A percentile compares a stretch with the other conserved stretches of the same genome.
These are phyloP conservation scores for Cylindroiulus punctatus DNA, from an alignment of 2,888 invertebrate species.

Conservation along the genomic window DNA sequence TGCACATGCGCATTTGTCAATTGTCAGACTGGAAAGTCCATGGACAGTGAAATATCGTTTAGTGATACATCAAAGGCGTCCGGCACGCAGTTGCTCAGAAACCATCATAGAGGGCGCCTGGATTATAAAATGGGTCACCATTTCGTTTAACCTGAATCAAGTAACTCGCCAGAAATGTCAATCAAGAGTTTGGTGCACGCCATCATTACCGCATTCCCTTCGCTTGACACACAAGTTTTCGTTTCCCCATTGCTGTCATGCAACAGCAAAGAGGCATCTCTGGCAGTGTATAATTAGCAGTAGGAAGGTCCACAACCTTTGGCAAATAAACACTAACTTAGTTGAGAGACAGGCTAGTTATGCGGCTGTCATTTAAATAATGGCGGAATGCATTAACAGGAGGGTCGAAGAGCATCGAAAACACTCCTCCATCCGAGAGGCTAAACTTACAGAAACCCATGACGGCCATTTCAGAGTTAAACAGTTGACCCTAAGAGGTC, in stretches of 20 bases:
- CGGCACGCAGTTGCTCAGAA: not conserved
- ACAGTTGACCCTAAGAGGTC: not conserved
- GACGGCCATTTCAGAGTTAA: not conserved
- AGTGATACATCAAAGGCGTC: too few species aligned
- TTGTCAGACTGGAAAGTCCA: too few species aligned
- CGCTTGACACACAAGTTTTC: not conserved
- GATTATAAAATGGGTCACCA: not conserved
- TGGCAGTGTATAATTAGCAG: slow-evolving; percentile 7
- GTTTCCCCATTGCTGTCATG: slow-evolving; percentile 9
- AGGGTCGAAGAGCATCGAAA: slow-evolving; percentile 6
- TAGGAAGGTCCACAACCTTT: slow-evolving; percentile 33
- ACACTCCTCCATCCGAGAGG: not conserved
- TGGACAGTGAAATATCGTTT: too few species aligned
- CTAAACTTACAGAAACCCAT: not conserved
- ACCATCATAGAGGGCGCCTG: not conserved
- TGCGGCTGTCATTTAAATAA: slow-evolving; percentile 29
- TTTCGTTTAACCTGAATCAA: not conserved
- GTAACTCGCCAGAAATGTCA: not conserved
- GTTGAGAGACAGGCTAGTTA: slow-evolving; percentile 35
- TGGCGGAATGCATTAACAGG: not conserved
- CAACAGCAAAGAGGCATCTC: slow-evolving; percentile 29
- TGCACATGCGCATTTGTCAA: too few species aligned
- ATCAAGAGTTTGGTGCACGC: not conserved
- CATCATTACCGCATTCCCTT: not conserved
- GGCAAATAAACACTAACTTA: slow-evolving; percentile 14